Evolutionary conservation across 2,113 vertebrate genomes (phyloP).

Genomic region (Tychaedon coryphoeus): DNA sequence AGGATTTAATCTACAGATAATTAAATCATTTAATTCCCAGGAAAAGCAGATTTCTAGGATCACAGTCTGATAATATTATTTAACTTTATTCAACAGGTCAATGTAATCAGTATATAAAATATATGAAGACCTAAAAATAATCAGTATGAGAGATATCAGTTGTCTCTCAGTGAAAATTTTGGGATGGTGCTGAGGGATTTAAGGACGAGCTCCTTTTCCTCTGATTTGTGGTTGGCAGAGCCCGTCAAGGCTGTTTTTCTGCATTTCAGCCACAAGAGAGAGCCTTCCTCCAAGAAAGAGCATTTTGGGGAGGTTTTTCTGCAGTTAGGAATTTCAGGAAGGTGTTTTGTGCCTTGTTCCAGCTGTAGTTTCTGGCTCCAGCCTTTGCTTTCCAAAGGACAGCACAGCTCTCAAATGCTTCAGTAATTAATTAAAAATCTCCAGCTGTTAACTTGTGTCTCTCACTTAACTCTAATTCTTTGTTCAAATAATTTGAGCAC

Average conservation of each 20-base stretch:
- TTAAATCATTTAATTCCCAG: background rate
- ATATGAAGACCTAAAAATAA: background rate
- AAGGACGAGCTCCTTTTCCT: background rate
- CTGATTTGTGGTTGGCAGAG: accelerated
- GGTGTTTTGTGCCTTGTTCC: background rate
- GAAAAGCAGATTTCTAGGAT: background rate
- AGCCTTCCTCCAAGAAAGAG: slow-evolving; percentile 1
- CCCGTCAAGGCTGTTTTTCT: background rate
- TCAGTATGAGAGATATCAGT: background rate
- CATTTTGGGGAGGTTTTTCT: background rate
- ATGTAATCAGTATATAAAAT: background rate
- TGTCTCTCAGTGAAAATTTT: background rate
- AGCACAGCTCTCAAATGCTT: background rate
- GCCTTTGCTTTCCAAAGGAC: background rate
- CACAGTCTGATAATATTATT: background rate
- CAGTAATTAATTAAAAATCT: background rate
- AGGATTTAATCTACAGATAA: background rate
- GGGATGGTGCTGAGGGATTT: background rate
- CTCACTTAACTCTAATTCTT: background rate
- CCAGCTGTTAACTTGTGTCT: background rate
- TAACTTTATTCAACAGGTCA: background rate
- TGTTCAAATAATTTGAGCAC: background rate
- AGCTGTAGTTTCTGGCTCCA: background rate
- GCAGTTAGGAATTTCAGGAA: background rate
- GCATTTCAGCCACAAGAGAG: slow-evolving; percentile 28